Evolutionary conservation across 2,113 vertebrate species (phyloP).

Genomic region (Triplophysa rosa): DNA sequence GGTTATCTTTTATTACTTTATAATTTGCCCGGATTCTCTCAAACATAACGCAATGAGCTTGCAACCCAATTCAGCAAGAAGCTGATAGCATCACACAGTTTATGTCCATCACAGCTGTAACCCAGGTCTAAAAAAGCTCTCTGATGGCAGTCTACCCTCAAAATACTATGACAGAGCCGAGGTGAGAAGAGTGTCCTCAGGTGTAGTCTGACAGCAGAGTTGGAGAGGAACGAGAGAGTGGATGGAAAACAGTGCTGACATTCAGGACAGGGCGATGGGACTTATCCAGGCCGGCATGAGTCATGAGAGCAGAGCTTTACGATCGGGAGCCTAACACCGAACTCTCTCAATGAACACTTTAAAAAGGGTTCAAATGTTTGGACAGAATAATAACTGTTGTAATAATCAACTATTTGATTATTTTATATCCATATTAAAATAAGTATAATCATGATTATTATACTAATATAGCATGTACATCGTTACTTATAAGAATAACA

Average conservation of each 20-base stretch:
- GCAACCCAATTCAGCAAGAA: neutral
- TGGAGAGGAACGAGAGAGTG: slow-evolving; percentile 40
- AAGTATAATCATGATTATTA: too few species aligned
- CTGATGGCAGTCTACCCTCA: slow-evolving; percentile 53
- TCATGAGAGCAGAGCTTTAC: slow-evolving; percentile 36
- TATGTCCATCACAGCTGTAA: slow-evolving; percentile 65
- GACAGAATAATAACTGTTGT: neutral
- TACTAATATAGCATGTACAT: too few species aligned
- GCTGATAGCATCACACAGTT: neutral
- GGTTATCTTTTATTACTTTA: neutral
- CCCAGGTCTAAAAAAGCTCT: slow-evolving; percentile 57
- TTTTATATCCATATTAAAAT: too few species aligned
- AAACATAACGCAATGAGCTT: neutral
- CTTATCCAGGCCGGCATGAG: slow-evolving; percentile 40
- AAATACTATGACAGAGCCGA: slow-evolving; percentile 63
- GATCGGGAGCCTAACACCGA: neutral
- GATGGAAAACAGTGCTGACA: slow-evolving; percentile 61
- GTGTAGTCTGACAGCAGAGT: slow-evolving; percentile 26
- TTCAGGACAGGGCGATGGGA: slow-evolving; percentile 58
- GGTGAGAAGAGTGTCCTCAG: slow-evolving; percentile 53
- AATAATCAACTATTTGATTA: neutral
- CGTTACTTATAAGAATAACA: too few species aligned
- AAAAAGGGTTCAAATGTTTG: neutral
- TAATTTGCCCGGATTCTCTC: neutral
- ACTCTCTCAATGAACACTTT: neutral